Base-by-base conservation (phyloP, 2,888 invertebrate genomes). In the Ischnus inquisitorius region DNA sequence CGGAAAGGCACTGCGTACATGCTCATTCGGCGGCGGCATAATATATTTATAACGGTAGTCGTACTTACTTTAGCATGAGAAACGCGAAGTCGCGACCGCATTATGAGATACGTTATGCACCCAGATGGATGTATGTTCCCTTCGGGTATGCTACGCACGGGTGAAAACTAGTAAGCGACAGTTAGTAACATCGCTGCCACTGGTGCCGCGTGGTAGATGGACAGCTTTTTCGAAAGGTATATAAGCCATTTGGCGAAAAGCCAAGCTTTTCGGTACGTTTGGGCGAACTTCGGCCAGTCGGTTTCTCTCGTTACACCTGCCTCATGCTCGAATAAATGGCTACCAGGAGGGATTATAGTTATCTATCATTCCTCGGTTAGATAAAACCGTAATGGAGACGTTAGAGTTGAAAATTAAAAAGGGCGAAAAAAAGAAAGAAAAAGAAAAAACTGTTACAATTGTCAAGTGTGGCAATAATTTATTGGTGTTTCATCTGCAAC, bases 211-310 rank as follows among this genome's bases (percentile, higher is more conserved):
- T 68, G 68, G 75, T 84, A 83, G 71, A 79, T 74, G 67, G 77
- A 84, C 81, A 81, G 77, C 68, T 81, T 77, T 77, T 74, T 84
- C 80, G 74, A 81, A 84, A 84, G 74, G 80, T 84, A 84, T 84
- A 84, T 54, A 54, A 88, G 88, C 89, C 90, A 90, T 91, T 91
- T 92, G 92, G 91, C 92, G 64, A 82, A 67, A 79, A 82, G 89
- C 92, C 92, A 91, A 89, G 90, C 89, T 34, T 34, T 34, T 34
- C 88, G 87, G 77, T 79, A 80, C 83, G 85, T 77, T 83, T 72
- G 72, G 34, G 19, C 79, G 79, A 77, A 71, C 79, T 75, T 71
- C 68, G 85, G 64, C 54, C 54, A 65, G 22, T 54, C 68, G 77
- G 77, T 64, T 80, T 81, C 78, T 69, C 78, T 46, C 54, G 67